These are phyloP conservation scores for Henricia sp. DNA, from an alignment of 53 echinoderm and acorn worm genomes.

Conservation along the genomic window DNA sequence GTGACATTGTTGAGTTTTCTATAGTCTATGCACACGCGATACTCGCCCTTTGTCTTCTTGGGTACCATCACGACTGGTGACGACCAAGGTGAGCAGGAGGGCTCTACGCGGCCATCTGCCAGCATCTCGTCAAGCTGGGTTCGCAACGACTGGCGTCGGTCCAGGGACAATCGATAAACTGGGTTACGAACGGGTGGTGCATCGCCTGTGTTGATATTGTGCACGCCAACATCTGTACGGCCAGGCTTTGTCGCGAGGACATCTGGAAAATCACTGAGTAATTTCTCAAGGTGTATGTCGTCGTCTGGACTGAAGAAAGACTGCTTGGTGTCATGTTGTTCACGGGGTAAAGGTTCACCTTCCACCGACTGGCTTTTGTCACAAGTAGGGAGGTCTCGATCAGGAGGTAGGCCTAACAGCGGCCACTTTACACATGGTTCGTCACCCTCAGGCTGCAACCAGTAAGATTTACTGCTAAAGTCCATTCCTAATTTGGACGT, in stretches of 20 bases:
- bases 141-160: no score
- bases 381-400: neutral
- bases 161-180: no score
- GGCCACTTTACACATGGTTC: conserved; percentile 3
- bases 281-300: neutral
- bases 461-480: conserved; percentile 13
- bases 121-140: no score
- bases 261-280: neutral
- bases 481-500: conserved; percentile 14
- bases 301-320: neutral
- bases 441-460: neutral
- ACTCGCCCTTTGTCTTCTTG: neutral
- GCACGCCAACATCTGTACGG: neutral
- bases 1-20: conserved; percentile 3
- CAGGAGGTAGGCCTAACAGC: neutral
- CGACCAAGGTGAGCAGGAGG: no score
- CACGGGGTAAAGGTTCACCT: neutral
- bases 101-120: neutral
- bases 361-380: no score
- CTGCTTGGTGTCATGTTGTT: neutral
- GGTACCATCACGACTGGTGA: no score
- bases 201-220: no score
- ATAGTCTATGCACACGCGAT: neutral
- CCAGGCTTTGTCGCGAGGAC: neutral
- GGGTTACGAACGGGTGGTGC: no score